Conservation (phyloP, 37 sponge, comb jelly and placozoan genomes). For the Ephydatia muelleri region DNA sequence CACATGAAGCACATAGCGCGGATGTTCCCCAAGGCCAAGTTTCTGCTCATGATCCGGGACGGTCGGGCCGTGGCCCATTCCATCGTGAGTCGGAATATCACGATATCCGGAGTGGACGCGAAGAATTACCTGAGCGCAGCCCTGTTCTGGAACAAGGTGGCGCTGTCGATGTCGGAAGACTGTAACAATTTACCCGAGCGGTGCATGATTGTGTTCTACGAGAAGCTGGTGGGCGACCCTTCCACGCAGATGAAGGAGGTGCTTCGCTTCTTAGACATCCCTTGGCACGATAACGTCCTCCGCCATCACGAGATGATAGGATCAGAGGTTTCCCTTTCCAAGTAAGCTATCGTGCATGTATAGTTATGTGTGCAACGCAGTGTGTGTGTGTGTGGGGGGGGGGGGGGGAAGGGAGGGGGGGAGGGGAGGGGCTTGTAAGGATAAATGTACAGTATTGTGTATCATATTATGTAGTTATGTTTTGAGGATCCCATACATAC, state of each 20-base stretch:
- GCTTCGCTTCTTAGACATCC: constrained; percentile 61
- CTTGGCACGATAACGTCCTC: constrained; percentile 81
- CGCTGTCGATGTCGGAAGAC: constrained; percentile 52
- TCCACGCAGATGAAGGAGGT: constrained; percentile 51
- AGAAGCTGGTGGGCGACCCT: constrained; percentile 71
- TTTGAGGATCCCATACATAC: too few relatives aligned
- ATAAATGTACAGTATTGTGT: too few relatives aligned
- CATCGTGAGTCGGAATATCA: constrained; percentile 79
- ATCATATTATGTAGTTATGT: too few relatives aligned
- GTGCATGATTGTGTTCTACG: constrained; percentile 79
- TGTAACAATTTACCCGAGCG: constrained; percentile 14
- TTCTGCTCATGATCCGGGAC: constrained; percentile 81
- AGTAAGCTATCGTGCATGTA: constrained; percentile 40
- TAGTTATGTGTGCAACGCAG: not conserved
- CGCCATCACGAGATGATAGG: constrained; percentile 70
- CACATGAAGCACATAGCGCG: constrained; percentile 45
- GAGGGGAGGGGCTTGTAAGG: too few relatives aligned
- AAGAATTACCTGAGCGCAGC: constrained; percentile 60
- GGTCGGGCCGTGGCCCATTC: constrained; percentile 90
- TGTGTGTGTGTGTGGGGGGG: not conserved
- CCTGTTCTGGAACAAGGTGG: constrained; percentile 78
- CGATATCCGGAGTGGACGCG: constrained; percentile 80
- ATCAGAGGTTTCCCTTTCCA: constrained; percentile 65
- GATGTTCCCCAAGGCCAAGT: constrained; percentile 84
- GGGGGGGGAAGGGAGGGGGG: not conserved